Percentiles rank a stretch among this genome's conserved stretches.
Conservation (phyloP, 2,888 invertebrate species). For the Epiperipatus broadwayi region DNA sequence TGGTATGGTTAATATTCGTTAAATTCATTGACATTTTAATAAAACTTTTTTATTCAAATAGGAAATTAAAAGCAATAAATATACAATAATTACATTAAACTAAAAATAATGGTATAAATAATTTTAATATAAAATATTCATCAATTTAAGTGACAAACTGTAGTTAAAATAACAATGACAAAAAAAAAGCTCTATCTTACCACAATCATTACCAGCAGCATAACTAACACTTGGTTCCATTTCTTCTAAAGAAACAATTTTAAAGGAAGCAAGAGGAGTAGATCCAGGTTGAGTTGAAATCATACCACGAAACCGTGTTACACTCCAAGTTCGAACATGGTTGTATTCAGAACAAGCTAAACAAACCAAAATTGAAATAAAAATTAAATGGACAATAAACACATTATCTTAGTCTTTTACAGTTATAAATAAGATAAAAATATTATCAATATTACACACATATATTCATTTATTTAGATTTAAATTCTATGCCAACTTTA, state of each 20-base stretch:
- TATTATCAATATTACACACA: background rate
- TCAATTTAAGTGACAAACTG: no score
- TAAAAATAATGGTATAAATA: no score
- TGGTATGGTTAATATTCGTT: no score
- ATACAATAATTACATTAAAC: no score
- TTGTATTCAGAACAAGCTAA: constrained; percentile 77
- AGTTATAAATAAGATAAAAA: background rate
- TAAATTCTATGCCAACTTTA: no score
- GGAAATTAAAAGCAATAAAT: no score
- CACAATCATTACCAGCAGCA: constrained; percentile 42
- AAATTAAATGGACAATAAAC: background rate
- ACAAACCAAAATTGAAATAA: constrained; percentile 12
- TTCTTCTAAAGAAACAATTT: constrained; percentile 64
- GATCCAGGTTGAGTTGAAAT: constrained; percentile 97
- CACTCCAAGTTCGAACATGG: constrained; percentile 91
- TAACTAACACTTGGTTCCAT: constrained; percentile 31
- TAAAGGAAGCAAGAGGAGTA: constrained; percentile 89
- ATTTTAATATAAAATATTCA: no score
- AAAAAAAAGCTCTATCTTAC: constrained; percentile 34
- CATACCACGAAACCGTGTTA: constrained; percentile 92
- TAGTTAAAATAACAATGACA: background rate
- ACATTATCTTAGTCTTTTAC: background rate
- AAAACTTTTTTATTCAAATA: no score
- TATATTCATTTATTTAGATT: constrained; percentile 11
- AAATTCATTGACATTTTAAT: no score